Conservation (phyloP, 2,888 invertebrate genomes). For the Exocentrus adspersus region DNA sequence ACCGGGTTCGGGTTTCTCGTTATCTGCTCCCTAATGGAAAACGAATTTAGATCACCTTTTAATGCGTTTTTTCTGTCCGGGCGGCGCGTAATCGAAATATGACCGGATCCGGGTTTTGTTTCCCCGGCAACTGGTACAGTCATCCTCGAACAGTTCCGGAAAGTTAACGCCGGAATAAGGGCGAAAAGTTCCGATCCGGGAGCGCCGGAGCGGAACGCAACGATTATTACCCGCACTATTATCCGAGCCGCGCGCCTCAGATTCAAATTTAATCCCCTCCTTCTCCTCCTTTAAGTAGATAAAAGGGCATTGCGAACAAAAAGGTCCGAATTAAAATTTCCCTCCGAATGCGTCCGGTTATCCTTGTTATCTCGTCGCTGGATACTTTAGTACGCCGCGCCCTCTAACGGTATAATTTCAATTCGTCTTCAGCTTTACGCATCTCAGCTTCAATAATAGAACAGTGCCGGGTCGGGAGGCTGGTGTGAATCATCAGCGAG, state of each 20-base stretch:
- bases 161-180: not conserved
- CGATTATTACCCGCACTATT: not conserved
- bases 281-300: not conserved
- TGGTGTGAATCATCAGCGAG: constrained; percentile 50
- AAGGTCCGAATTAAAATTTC: not conserved
- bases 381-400: too few relatives aligned
- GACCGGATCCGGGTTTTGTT: too few relatives aligned
- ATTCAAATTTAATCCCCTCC: not conserved
- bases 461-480: constrained; percentile 28
- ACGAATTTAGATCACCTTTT: constrained; percentile 9
- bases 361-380: constrained; percentile 14
- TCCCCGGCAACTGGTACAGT: not conserved
- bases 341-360: not conserved
- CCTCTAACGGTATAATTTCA: too few relatives aligned
- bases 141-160: too few relatives aligned
- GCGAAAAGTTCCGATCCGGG: not conserved
- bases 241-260: not conserved
- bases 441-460: constrained; percentile 17
- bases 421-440: too few relatives aligned
- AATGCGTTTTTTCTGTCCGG: constrained; percentile 9
- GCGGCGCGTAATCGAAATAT: not conserved
- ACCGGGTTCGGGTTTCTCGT: constrained; percentile 20
- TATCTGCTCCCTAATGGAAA: constrained; percentile 8
- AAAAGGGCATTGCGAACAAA: not conserved
- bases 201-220: not conserved